A percentile compares a stretch with the other conserved stretches of the same genome.
These are phyloP conservation scores for Garrulus glandarius DNA, from an alignment of 2,797 vertebrate species.

Conservation along the genomic window DNA sequence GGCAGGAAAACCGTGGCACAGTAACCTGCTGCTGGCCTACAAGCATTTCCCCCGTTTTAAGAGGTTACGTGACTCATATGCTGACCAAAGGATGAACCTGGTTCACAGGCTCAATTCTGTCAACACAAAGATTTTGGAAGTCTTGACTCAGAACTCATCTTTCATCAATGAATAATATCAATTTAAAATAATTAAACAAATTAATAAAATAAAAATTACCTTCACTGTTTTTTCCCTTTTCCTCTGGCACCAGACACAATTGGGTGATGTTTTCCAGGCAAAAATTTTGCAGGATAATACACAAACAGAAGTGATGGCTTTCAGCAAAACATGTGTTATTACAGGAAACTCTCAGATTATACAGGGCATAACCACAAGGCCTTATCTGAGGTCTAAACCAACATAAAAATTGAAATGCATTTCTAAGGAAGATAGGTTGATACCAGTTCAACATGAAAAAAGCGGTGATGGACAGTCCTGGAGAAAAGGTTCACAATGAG, in stretches of 20 bases:
- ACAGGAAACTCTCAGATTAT: not conserved
- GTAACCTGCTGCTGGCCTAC: not conserved
- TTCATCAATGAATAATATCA: not conserved
- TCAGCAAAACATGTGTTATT: not conserved
- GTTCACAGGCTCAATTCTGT: not conserved
- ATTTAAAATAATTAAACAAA: not conserved
- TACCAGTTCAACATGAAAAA: not conserved
- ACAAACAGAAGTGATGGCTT: not conserved
- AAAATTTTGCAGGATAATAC: not conserved
- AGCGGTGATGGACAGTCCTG: not conserved
- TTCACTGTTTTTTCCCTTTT: not conserved
- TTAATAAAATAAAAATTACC: not conserved
- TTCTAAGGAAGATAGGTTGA: not conserved
- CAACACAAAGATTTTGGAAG: not conserved
- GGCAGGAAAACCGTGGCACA: not conserved
- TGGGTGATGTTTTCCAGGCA: not conserved
- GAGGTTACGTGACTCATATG: rapidly evolving
- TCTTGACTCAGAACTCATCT: not conserved
- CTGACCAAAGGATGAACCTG: rapidly evolving
- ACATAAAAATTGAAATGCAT: not conserved
- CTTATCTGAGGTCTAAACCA: not conserved
- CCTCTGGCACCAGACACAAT: not conserved
- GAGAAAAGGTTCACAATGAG: not conserved
- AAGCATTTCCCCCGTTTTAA: not conserved
- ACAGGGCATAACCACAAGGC: not conserved